Conservation (phyloP, 2,113 vertebrate species). For the Dasypus novemcinctus region DNA sequence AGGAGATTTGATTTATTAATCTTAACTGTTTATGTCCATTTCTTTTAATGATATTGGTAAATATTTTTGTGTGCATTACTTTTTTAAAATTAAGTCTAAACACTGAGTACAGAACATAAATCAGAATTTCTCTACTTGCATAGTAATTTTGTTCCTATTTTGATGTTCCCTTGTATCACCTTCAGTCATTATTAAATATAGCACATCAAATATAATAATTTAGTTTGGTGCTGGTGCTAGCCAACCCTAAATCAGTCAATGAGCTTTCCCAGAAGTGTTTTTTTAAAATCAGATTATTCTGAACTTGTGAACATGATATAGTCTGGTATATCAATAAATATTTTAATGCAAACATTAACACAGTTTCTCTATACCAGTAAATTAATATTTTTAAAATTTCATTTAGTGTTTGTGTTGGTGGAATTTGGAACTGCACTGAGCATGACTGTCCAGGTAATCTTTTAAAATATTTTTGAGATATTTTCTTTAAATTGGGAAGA, state of each 20-base stretch:
- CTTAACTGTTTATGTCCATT: not conserved
- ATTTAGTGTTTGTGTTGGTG: constrained; percentile 92
- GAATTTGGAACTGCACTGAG: constrained; percentile 97
- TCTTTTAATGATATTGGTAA: not conserved
- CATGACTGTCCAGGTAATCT: constrained; percentile 95
- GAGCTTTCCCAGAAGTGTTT: not conserved
- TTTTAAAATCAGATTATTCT: constrained; percentile 11
- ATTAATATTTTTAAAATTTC: constrained; percentile 62
- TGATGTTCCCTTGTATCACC: not conserved
- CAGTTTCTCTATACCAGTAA: not conserved
- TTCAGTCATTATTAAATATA: not conserved
- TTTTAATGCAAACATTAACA: not conserved
- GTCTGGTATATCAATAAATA: not conserved
- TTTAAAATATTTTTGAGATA: constrained; percentile 21
- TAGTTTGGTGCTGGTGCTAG: not conserved
- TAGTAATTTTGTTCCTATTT: not conserved
- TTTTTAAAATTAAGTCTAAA: not conserved
- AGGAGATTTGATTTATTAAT: not conserved
- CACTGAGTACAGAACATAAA: not conserved
- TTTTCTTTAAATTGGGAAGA: not conserved
- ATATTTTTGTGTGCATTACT: not conserved
- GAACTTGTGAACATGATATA: not conserved
- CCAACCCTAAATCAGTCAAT: not conserved
- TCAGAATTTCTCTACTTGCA: not conserved
- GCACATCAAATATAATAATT: not conserved